Base-by-base conservation (phyloP, 2,888 invertebrate species). In the Xanthorhoe spadicearia region DNA sequence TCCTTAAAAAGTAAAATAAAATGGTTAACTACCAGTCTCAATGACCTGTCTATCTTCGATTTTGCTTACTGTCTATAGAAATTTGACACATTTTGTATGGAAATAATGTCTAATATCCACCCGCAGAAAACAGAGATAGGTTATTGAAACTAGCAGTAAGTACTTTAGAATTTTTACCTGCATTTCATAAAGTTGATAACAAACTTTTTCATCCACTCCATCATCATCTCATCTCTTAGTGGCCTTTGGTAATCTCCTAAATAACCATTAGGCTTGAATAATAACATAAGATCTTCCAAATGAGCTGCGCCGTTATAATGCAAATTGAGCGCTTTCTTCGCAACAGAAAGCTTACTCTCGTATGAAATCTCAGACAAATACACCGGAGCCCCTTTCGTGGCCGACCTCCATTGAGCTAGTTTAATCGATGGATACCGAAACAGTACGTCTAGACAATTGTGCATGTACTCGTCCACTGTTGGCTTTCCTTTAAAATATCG, bases 361-460 rank as follows among this genome's bases (percentile, higher is more conserved):
- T 46, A 46, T 13, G 46, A 46, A 46, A 46, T 15, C 46, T 46
- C 13, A 6, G 46, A 46, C 13, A 46, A 13, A 15, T 46, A 46
- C 5, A 46, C 46, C 15, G 46, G 46, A n/a, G 46, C 46, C 15
- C 46, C 46, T 7, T 46, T 46, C 46, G 15, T 46, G 46, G 46
- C 13, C 2, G 46, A 46, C 15, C 46, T 46, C 46, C 46, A 46
- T 15, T 46, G n/a, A 15, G 15, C 46, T 6, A 46, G 46, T 15
- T 46, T 46, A 6, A 46, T 15, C n/a, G 46, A 15, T 6, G 76
- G 74, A 38, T 79, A 75, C 5, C 60, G 48, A 51, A 77, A 79
- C 0, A 61, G 68, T 1, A 55, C 50, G 8, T 79, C 77, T 1
- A 71, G 60, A 18, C 66, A 66, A 19, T 59, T 66, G 5, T 56